Base-by-base conservation (phyloP, 2,888 invertebrate species). In the Tetanocera ferruginea region DNA sequence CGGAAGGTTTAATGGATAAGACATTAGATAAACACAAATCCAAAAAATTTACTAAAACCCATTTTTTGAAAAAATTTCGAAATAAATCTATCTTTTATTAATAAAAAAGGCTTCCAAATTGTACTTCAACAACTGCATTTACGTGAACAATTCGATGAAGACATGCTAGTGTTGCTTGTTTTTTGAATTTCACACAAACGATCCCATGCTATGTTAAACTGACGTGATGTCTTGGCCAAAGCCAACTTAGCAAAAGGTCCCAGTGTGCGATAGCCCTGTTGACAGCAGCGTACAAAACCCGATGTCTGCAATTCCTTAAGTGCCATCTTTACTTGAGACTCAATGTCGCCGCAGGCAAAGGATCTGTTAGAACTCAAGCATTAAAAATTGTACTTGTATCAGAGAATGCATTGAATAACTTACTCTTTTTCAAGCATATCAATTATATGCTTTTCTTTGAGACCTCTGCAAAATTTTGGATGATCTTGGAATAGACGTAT, bases 231-330 rank as follows among this genome's bases (percentile, higher is more conserved):
- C n/a, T 85, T 87, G 0, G 87, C 86, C 73, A 83, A 81, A 19
- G 88, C 85, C 78, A 89, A 74, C 78, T 85, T 88, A 9, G 89
- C 88, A 62, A 88, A 88, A 5, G 90, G 90, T 0, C 89, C 89
- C 75, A 89, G 52, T 1, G 89, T 89, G 78, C 87, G 87, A 81
- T 87, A 89, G 0, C 90, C 89, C 57, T 85, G 83, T 49, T 79
- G 76, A 1, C 86, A 79, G 55, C 77, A 84, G 23, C 87, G 85
- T 71, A 89, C 81, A 73, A 87, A 89, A 2, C 89, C 89, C 19
- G 80, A 82, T 11, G 83, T 77, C 8, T 85, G 85, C 8, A 89
- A 79, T 60, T 85, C 85, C 64, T 85, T 82, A 3, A 89, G 67
- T 0, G 89, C 89, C 19, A 83, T 85, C 72, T 85, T 87, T 3